Percentiles rank a stretch among this genome's conserved stretches.
phyloP scores from a whole-genome alignment of 2,113 vertebrate species.

The Pseudopodoces humilis region DNA sequence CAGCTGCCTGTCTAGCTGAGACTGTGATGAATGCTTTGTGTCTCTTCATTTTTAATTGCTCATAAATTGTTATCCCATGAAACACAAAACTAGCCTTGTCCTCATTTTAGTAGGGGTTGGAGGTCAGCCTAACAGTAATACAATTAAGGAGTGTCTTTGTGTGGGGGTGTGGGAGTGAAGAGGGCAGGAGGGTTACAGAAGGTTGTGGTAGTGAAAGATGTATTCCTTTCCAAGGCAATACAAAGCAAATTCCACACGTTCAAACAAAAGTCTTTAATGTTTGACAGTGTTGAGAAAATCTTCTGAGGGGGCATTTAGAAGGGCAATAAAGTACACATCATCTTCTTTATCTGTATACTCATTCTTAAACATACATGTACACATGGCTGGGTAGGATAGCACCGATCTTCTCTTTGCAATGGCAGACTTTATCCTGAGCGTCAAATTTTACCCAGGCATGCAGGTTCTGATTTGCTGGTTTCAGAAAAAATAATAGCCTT shows the following conservation, averaged over 20 bases:
- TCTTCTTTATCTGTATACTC: slow-evolving; percentile 50
- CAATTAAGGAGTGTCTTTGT: slow-evolving; percentile 85
- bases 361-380: slow-evolving; percentile 32
- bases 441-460: neutral
- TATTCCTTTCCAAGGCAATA: slow-evolving; percentile 70
- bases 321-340: slow-evolving; percentile 61
- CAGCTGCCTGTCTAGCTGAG: slow-evolving; percentile 82
- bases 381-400: neutral
- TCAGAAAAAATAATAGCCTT: slow-evolving; percentile 3
- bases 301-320: slow-evolving; percentile 68
- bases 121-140: slow-evolving; percentile 86
- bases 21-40: slow-evolving; percentile 92
- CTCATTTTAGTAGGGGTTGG: slow-evolving; percentile 88
- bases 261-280: slow-evolving; percentile 69
- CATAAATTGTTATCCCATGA: slow-evolving; percentile 97
- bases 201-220: slow-evolving; percentile 72
- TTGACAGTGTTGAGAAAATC: slow-evolving; percentile 64
- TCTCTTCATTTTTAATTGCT: slow-evolving; percentile 97
- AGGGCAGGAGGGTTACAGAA: slow-evolving; percentile 73
- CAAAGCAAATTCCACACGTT: slow-evolving; percentile 71
- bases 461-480: neutral
- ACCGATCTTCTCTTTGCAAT: neutral
- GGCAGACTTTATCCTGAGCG: neutral
- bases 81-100: slow-evolving; percentile 95
- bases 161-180: slow-evolving; percentile 75